A percentile compares a stretch with the other conserved stretches of the same genome.
Evolutionary conservation across 2,888 invertebrate genomes (phyloP).

Genomic region (Piscicola geometra): DNA sequence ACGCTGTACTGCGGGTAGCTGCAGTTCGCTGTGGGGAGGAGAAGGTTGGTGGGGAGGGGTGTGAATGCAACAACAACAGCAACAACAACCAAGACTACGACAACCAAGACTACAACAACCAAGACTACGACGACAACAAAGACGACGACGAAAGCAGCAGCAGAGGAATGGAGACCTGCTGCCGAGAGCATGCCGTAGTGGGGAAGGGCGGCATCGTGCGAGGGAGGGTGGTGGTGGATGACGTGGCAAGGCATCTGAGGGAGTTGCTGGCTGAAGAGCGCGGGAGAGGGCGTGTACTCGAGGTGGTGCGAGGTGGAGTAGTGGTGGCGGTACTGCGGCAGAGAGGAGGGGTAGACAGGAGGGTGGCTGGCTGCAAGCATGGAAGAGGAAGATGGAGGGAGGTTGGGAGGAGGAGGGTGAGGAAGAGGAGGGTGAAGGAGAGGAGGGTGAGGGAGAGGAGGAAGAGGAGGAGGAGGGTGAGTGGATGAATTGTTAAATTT

Average conservation of each 20-base stretch:
- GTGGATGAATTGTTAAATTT: neutral
- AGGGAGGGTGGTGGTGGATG: neutral
- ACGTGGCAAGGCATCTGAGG: neutral
- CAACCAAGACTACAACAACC: neutral
- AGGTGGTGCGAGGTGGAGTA: conserved; percentile 8
- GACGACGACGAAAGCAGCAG: neutral
- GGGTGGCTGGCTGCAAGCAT: neutral
- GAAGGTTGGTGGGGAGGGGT: no score
- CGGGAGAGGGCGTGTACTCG: neutral
- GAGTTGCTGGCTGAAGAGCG: neutral
- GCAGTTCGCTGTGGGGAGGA: conserved; percentile 14
- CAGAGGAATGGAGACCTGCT: neutral
- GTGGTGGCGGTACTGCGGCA: conserved; percentile 9
- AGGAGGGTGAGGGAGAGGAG: no score
- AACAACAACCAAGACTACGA: neutral
- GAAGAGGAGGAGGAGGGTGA: conserved; percentile 18
- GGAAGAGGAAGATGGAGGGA: conserved; percentile 3
- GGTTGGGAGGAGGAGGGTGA: conserved; percentile 2
- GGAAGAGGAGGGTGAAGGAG: neutral
- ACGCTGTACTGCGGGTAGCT: conserved; percentile 31
- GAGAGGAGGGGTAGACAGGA: conserved; percentile 5
- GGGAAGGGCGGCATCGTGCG: neutral
- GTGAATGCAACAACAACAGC: neutral
- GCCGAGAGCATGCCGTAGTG: conserved; percentile 3
- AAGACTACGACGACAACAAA: neutral